phyloP scores from a whole-genome alignment of 2,113 vertebrate species.

The Heptranchias perlo region DNA sequence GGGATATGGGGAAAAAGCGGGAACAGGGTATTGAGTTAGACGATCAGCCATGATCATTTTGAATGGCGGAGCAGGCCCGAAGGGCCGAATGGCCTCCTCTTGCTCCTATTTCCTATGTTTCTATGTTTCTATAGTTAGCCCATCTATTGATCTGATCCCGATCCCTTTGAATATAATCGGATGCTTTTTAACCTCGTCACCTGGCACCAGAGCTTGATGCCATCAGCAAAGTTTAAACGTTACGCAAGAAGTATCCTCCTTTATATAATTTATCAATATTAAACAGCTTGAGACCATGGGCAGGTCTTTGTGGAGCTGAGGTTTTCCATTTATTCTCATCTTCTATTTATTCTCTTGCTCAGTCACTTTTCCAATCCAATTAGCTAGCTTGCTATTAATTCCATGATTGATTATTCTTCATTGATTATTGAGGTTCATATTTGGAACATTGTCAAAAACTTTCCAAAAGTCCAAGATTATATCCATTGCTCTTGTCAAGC shows the following conservation, averaged over 20 bases:
- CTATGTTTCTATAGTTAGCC: too few species aligned
- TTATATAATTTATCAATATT: not conserved
- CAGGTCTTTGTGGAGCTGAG: not conserved
- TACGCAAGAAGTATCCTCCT: not conserved
- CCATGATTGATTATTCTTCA: not conserved
- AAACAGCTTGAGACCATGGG: not conserved
- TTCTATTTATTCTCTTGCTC: not conserved
- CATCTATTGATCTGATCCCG: too few species aligned
- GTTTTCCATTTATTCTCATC: not conserved
- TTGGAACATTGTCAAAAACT: not conserved
- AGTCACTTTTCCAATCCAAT: not conserved
- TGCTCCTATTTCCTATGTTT: too few species aligned
- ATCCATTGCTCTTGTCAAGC: not conserved
- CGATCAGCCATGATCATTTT: too few species aligned
- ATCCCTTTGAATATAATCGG: not conserved
- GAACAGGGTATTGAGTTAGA: too few species aligned
- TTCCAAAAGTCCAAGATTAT: not conserved
- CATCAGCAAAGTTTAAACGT: not conserved
- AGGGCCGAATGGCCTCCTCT: too few species aligned
- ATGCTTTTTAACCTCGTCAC: not conserved
- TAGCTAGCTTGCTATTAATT: not conserved
- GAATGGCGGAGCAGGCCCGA: too few species aligned
- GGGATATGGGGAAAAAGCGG: too few species aligned
- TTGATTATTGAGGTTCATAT: not conserved
- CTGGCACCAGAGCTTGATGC: not conserved